Evolutionary conservation across 2,797 vertebrate genomes (phyloP).

Genomic region (Moxostoma hubbsi): DNA sequence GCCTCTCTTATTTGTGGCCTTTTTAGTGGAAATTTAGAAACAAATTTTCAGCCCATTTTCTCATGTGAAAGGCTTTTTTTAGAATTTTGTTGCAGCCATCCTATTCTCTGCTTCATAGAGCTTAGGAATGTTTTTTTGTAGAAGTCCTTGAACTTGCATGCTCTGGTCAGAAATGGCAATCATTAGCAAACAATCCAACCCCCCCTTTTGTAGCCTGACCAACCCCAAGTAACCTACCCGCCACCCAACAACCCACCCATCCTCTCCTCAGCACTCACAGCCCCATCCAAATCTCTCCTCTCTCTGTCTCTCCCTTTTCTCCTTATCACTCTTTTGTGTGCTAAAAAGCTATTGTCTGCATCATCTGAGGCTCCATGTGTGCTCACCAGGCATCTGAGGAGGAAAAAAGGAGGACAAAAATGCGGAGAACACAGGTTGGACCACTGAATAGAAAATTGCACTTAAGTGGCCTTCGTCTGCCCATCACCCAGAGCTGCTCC

Average conservation of each 20-base stretch:
- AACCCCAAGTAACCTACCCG: slow-evolving; percentile 47
- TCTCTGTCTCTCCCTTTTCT: slow-evolving; percentile 84
- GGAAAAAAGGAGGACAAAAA: slow-evolving; percentile 66
- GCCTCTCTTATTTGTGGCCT: slow-evolving; percentile 38
- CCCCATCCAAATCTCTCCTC: slow-evolving; percentile 76
- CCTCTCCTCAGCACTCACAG: slow-evolving; percentile 55
- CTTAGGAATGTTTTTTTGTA: slow-evolving; percentile 80
- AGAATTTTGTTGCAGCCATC: slow-evolving; percentile 62
- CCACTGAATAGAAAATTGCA: slow-evolving; percentile 98
- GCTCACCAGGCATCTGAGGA: slow-evolving; percentile 83
- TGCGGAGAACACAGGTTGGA: slow-evolving; percentile 88
- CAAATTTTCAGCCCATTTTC: slow-evolving; percentile 46
- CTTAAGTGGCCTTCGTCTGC: slow-evolving; percentile 96
- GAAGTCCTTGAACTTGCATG: slow-evolving; percentile 89
- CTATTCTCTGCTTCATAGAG: slow-evolving; percentile 69
- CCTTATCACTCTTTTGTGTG: slow-evolving; percentile 89
- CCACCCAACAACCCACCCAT: slow-evolving; percentile 56
- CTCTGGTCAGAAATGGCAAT: slow-evolving; percentile 90
- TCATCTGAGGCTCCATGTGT: slow-evolving; percentile 85
- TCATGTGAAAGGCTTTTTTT: slow-evolving; percentile 56
- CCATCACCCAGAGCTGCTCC: slow-evolving; percentile 80
- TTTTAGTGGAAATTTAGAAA: slow-evolving; percentile 48
- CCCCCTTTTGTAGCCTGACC: slow-evolving; percentile 80
- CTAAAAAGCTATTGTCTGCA: slow-evolving; percentile 92
- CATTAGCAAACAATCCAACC: slow-evolving; percentile 94